Base-by-base conservation (phyloP, 2,113 vertebrate genomes). In the Cranoglanis bouderius region DNA sequence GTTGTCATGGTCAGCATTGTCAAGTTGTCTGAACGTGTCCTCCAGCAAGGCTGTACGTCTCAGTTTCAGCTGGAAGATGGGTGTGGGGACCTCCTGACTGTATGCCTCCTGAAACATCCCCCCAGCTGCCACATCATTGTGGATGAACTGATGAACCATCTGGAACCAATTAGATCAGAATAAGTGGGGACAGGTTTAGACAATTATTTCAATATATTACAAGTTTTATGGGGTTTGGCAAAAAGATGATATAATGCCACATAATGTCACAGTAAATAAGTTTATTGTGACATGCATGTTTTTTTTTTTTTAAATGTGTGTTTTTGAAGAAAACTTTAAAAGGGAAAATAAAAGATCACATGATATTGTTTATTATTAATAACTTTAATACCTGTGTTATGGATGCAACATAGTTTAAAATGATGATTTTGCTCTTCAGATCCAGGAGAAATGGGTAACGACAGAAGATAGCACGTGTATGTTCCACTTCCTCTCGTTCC, bases 381-480 rank as follows among this genome's bases (percentile, higher is more conserved):
- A 38, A 57, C 38, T 57, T 21, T 13, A 53, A 53, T 92, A 96
- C 95, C 95, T 94, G 92, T 4, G 13, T 8, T 1, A 77, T 0
- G 0, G 0, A 0, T 57, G 92, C 81, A 35, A 16, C 40, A 46
- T 57, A 1, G 26, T 92, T 89, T 46, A 95, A 94, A 65, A 92
- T 0, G 0, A 13, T 16, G 19, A 87, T 89, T 81, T 95, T 96
- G 77, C 82, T 87, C 51, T 72, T 7, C 61, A 95, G 91, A 46
- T 86, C 88, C 10, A 95, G 91, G 84, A 95, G 21, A 67, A 96
- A 96, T 0, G 95, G 95, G 80, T 93, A 95, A 82, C 86, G 92
- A 86, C 94, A 95, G 88, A 95, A 95, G 89, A 94, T 93, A 77
- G 80, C 88, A 0, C 94, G 93, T 9, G 86, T 89, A 2, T 61